Conservation (phyloP, 1,140 invertebrate genomes). For the Caerostris extrusa region DNA sequence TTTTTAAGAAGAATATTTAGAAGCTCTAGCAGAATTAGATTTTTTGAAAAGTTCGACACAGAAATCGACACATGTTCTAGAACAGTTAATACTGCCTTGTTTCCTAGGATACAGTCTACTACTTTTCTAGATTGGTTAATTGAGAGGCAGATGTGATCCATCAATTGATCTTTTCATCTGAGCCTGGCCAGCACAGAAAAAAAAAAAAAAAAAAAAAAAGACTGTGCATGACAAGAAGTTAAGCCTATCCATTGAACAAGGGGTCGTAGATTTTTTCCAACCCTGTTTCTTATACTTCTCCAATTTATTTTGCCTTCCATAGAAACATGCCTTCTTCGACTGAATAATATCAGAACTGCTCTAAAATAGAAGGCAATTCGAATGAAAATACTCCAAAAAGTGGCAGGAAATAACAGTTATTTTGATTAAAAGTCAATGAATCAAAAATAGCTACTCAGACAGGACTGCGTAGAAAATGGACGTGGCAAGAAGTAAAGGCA, state of each 20-base stretch:
- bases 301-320: too few species aligned
- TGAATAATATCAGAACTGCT: neutral
- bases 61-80: neutral
- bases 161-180: too few species aligned
- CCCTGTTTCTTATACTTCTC: too few species aligned
- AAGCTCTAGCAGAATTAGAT: neutral
- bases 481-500: slow-evolving; percentile 26
- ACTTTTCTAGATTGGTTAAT: neutral
- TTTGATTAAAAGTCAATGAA: neutral
- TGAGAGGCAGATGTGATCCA: neutral
- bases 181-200: too few species aligned
- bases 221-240: too few species aligned
- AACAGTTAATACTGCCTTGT: neutral
- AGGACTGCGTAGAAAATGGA: neutral
- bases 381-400: neutral
- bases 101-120: neutral
- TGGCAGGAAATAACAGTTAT: neutral
- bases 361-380: neutral
- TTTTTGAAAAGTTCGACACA: neutral
- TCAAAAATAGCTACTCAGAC: slow-evolving; percentile 15
- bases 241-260: too few species aligned
- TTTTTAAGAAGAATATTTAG: neutral
- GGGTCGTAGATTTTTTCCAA: too few species aligned
- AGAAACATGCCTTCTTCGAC: neutral
- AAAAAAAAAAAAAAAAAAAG: too few species aligned